These are phyloP conservation scores for Margarornis squamiger DNA, from an alignment of 2,797 vertebrate species.

Conservation along the genomic window DNA sequence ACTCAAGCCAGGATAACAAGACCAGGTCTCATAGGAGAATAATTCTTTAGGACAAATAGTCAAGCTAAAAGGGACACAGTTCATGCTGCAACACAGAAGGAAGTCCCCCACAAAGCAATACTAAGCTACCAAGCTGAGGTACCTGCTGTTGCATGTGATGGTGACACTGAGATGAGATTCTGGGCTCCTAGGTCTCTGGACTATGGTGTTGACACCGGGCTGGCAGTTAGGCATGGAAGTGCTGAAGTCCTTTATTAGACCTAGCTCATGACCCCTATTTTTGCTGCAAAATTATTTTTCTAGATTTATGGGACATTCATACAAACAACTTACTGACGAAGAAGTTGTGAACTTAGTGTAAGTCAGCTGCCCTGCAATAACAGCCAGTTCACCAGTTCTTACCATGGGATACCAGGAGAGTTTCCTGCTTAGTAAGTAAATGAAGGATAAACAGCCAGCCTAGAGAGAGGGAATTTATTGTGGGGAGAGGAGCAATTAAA, in stretches of 20 bases:
- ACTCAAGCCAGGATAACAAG: not conserved
- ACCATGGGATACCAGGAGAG: accelerated
- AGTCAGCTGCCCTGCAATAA: not conserved
- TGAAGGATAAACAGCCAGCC: not conserved
- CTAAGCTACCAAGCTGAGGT: not conserved
- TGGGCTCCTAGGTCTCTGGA: not conserved
- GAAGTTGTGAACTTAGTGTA: not conserved
- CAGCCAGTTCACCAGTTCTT: not conserved
- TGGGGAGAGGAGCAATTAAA: not conserved
- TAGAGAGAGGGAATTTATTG: not conserved
- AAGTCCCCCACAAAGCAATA: not conserved
- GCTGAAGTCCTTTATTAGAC: not conserved
- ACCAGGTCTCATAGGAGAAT: not conserved
- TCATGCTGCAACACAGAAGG: not conserved
- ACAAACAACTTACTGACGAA: not conserved
- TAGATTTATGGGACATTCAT: not conserved
- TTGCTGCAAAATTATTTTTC: not conserved
- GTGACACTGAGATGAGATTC: not conserved
- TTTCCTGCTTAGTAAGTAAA: not conserved
- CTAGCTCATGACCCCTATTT: not conserved
- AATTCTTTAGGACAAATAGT: not conserved
- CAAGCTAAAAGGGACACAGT: not conserved
- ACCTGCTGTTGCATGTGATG: not conserved
- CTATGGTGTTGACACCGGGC: not conserved
- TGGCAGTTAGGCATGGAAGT: not conserved